These are phyloP conservation scores for Chamaea fasciata DNA, from an alignment of 2,113 vertebrate genomes.

Conservation along the genomic window DNA sequence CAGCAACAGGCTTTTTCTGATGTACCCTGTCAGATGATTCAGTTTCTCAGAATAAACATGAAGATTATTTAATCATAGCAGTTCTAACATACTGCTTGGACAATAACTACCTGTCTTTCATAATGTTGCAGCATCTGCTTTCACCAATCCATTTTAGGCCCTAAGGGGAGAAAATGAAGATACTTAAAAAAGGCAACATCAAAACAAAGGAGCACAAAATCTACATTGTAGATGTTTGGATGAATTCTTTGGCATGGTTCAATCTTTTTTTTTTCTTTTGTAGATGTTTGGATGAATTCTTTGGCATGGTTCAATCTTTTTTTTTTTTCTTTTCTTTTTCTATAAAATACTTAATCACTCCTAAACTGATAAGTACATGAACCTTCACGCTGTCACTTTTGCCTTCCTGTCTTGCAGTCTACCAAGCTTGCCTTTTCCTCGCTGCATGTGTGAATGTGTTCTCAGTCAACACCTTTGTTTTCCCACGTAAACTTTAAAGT, in stretches of 20 bases:
- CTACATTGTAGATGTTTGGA: not conserved
- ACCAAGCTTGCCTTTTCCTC: not conserved
- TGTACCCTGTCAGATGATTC: not conserved
- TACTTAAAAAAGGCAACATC: conserved; percentile 22
- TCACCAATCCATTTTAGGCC: conserved; percentile 47
- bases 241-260: not conserved
- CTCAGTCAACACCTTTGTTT: not conserved
- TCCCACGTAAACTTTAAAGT: conserved; percentile 10
- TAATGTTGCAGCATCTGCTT: conserved; percentile 40
- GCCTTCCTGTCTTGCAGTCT: not conserved
- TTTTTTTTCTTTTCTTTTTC: not conserved
- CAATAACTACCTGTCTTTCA: conserved; percentile 15
- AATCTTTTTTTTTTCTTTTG: not conserved
- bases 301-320: not conserved
- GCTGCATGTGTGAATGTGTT: not conserved
- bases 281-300: not conserved
- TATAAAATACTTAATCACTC: not conserved
- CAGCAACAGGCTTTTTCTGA: not conserved
- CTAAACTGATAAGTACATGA: not conserved
- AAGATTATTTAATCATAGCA: not conserved
- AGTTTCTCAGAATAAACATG: not conserved
- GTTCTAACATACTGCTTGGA: not conserved
- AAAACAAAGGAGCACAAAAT: not conserved
- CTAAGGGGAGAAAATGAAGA: conserved; percentile 43
- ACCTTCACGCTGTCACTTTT: not conserved